Conservation (phyloP, 1,140 invertebrate genomes). For the Orussus abietinus region DNA sequence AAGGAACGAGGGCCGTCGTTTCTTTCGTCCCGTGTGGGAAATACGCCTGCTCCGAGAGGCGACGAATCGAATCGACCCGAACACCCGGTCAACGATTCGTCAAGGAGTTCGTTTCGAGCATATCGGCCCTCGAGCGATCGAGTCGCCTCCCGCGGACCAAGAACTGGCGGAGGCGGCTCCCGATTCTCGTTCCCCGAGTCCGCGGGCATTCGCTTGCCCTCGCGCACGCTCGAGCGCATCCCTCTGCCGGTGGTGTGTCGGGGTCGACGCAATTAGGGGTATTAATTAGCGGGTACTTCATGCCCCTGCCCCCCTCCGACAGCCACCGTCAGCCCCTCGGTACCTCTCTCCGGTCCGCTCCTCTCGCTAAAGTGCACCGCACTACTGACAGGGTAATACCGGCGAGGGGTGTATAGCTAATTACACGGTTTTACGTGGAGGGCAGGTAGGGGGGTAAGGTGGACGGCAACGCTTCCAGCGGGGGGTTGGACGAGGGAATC, state of each 20-base stretch:
- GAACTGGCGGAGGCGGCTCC: too few relatives aligned
- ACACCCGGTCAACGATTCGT: too few relatives aligned
- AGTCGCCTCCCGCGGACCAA: not conserved
- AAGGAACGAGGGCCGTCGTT: too few relatives aligned
- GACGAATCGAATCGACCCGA: too few relatives aligned
- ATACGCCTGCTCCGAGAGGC: too few relatives aligned
- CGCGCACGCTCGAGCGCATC: slow-evolving; percentile 11
- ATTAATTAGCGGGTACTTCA: slow-evolving; percentile 52
- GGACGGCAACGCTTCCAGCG: slow-evolving; percentile 1
- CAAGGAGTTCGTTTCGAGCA: too few relatives aligned
- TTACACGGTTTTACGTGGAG: slow-evolving; percentile 23
- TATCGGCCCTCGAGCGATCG: slow-evolving; percentile 7
- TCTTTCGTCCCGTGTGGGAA: too few relatives aligned
- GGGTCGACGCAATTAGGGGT: slow-evolving; percentile 50
- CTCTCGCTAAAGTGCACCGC: slow-evolving; percentile 20
- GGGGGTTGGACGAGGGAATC: too few relatives aligned
- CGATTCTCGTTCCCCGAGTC: slow-evolving; percentile 5
- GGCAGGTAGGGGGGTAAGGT: slow-evolving; percentile 5
- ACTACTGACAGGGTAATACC: slow-evolving; percentile 23
- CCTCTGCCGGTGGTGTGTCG: slow-evolving; percentile 15
- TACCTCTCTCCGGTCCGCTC: slow-evolving; percentile 16
- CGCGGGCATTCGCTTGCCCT: slow-evolving; percentile 7
- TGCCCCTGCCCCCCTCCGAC: slow-evolving; percentile 7
- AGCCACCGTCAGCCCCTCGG: slow-evolving; percentile 4
- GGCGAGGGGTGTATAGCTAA: slow-evolving; percentile 25